Evolutionary conservation across 2,113 vertebrate species (phyloP).

Genomic region (Piprites chloris): DNA sequence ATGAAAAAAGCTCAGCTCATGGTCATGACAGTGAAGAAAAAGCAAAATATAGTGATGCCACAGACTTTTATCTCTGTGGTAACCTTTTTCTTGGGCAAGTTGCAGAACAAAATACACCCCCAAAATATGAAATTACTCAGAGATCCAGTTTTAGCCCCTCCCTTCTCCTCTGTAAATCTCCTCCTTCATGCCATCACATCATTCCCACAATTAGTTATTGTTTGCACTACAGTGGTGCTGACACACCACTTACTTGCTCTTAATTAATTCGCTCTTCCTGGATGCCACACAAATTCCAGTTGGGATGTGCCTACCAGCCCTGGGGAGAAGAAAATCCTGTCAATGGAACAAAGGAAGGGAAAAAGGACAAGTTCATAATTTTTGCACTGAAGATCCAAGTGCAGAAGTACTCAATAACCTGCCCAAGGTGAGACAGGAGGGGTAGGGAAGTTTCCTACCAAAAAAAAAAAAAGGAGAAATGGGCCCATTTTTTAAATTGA

Average conservation of each 20-base stretch:
- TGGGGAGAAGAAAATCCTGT: not conserved
- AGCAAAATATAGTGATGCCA: not conserved
- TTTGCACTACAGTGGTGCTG: not conserved
- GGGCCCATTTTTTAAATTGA: fast-evolving
- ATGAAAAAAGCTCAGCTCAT: not conserved
- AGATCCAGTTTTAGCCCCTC: not conserved
- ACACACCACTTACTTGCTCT: no score
- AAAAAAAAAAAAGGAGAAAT: not conserved
- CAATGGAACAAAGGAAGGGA: fast-evolving
- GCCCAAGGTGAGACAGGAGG: not conserved
- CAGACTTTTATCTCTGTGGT: not conserved
- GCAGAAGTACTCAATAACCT: not conserved
- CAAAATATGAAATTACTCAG: not conserved
- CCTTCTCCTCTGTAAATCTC: not conserved
- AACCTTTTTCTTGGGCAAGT: not conserved
- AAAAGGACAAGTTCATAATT: not conserved
- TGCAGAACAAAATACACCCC: not conserved
- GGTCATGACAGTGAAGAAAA: not conserved
- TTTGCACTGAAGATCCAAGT: not conserved
- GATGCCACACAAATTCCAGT: not conserved
- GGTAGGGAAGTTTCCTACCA: not conserved
- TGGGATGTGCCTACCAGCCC: fast-evolving
- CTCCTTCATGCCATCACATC: not conserved
- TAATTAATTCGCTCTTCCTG: not conserved
- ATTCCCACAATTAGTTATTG: not conserved